Evolutionary conservation across 2,888 invertebrate species (phyloP).

Genomic region (Orthosia incerta): DNA sequence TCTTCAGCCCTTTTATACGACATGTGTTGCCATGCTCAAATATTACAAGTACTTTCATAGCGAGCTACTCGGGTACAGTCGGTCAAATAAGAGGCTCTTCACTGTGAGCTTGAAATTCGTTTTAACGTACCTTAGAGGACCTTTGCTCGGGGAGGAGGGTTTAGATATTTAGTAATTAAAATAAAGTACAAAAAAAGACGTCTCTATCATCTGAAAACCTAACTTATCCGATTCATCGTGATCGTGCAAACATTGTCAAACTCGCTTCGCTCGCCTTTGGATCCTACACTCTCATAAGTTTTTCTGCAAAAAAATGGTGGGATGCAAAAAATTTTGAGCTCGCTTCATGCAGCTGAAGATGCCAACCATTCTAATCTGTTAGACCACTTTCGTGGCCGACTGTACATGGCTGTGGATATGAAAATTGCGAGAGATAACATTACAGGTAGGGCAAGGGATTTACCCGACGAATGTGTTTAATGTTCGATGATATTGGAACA

Average conservation of each 20-base stretch:
- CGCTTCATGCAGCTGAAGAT: too few relatives aligned
- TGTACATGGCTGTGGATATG: constrained; percentile 45
- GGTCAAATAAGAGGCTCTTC: background rate
- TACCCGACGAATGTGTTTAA: constrained; percentile 42
- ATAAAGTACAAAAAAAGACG: too few relatives aligned
- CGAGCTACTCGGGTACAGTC: constrained; percentile 32
- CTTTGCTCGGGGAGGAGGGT: too few relatives aligned
- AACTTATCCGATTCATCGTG: too few relatives aligned
- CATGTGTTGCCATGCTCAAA: constrained; percentile 63
- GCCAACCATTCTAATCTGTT: background rate
- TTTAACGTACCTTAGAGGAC: background rate
- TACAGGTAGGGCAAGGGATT: constrained; percentile 48
- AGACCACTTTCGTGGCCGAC: background rate
- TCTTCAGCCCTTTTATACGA: constrained; percentile 66
- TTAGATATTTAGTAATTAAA: too few relatives aligned
- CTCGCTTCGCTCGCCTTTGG: too few relatives aligned
- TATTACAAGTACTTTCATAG: constrained; percentile 48
- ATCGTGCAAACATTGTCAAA: too few relatives aligned
- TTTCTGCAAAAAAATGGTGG: too few relatives aligned
- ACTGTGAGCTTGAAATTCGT: background rate
- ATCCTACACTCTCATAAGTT: too few relatives aligned
- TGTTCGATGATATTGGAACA: constrained; percentile 42
- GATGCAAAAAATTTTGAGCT: too few relatives aligned
- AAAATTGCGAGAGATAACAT: constrained; percentile 58
- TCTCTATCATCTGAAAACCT: too few relatives aligned